These are phyloP conservation scores for Crioceris asparagi DNA, from an alignment of 2,888 invertebrate species.

Conservation along the genomic window DNA sequence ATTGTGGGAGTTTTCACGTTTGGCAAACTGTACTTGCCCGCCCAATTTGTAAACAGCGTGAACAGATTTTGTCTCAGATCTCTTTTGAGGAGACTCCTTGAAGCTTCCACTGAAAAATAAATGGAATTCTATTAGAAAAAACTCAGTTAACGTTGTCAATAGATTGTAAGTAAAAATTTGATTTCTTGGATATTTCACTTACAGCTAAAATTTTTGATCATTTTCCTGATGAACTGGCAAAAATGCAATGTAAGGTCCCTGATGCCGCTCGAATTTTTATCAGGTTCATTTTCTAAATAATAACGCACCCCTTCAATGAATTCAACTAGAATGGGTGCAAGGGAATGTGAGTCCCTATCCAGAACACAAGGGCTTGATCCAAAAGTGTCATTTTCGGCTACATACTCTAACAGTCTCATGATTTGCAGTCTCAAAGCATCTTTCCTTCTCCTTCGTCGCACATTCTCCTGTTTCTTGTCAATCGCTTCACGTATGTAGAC, in stretches of 20 bases:
- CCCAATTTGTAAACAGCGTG: slow-evolving; percentile 88
- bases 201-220: slow-evolving; percentile 89
- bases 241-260: slow-evolving; percentile 88
- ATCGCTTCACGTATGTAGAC: slow-evolving; percentile 89
- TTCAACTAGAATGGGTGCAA: slow-evolving; percentile 75
- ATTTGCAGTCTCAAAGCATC: slow-evolving; percentile 88
- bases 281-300: slow-evolving; percentile 86
- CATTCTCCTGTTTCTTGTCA: slow-evolving; percentile 95
- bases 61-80: slow-evolving; percentile 82
- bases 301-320: slow-evolving; percentile 90
- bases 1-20: slow-evolving; percentile 34
- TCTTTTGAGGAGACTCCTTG: slow-evolving; percentile 73
- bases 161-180: background rate
- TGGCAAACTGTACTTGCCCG: slow-evolving; percentile 73
- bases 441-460: slow-evolving; percentile 77
- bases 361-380: slow-evolving; percentile 74
- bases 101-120: slow-evolving; percentile 67
- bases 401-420: slow-evolving; percentile 81
- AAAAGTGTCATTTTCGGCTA: slow-evolving; percentile 85
- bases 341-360: slow-evolving; percentile 69
- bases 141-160: background rate
- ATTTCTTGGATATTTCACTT: slow-evolving; percentile 35
- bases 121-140: background rate
- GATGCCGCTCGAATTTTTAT: slow-evolving; percentile 81
- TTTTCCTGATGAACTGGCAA: slow-evolving; percentile 85